Conservation (phyloP, 92 coral and sea anemone genomes). For the Palythoa grandis region DNA sequence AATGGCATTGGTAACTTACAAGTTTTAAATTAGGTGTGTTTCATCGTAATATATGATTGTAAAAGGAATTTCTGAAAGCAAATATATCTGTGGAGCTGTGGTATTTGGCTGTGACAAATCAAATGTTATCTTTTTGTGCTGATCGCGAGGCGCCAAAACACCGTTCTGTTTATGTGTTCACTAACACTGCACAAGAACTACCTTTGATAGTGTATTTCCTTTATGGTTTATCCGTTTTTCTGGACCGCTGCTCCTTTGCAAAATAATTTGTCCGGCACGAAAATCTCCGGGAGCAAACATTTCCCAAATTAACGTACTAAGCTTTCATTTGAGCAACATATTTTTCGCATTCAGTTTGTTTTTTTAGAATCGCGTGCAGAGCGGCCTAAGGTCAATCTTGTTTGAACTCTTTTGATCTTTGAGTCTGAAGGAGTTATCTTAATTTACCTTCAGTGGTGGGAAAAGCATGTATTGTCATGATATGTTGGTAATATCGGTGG, state of each 20-base stretch:
- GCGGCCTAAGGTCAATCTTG: not conserved
- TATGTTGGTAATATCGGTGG: not conserved
- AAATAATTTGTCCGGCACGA: not conserved
- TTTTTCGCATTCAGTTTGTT: not conserved
- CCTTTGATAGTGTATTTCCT: constrained; percentile 23
- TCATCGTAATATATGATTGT: not conserved
- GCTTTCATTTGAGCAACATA: not conserved
- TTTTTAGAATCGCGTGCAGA: constrained; percentile 19
- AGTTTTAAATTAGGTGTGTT: not conserved
- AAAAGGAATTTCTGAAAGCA: no score
- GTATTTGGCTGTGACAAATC: not conserved
- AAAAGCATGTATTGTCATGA: not conserved
- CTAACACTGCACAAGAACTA: not conserved
- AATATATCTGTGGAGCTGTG: not conserved
- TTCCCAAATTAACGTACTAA: not conserved
- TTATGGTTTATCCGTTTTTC: constrained; percentile 24
- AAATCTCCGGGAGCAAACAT: not conserved
- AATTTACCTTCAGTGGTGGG: not conserved
- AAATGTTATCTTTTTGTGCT: constrained; percentile 21
- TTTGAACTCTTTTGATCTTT: not conserved
- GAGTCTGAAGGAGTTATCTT: not conserved
- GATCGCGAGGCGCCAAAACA: constrained; percentile 4
- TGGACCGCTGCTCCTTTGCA: not conserved
- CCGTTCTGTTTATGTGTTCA: constrained; percentile 20
- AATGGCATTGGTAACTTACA: not conserved